These are phyloP conservation scores for Ruditapes philippinarum DNA, from an alignment of 1,140 invertebrate genomes.

Conservation along the genomic window DNA sequence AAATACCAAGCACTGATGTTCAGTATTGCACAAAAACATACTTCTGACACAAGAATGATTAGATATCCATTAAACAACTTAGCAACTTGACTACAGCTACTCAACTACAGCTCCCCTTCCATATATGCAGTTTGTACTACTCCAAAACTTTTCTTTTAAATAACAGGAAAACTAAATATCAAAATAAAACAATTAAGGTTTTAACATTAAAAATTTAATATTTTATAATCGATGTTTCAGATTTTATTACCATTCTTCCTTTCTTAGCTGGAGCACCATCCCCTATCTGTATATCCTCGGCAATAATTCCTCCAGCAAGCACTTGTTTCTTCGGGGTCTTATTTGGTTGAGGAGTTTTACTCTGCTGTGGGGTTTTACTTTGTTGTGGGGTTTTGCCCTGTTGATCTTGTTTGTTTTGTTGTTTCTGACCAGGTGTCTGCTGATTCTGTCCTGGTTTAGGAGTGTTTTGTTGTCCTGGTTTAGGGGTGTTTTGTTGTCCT, in stretches of 20 bases:
- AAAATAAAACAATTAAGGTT: too few relatives aligned
- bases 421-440: constrained; percentile 20
- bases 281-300: constrained; percentile 93
- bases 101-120: too few relatives aligned
- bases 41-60: too few relatives aligned
- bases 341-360: constrained; percentile 45
- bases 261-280: constrained; percentile 91
- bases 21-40: too few relatives aligned
- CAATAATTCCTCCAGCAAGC: constrained; percentile 91
- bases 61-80: too few relatives aligned
- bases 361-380: constrained; percentile 33
- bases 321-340: constrained; percentile 88
- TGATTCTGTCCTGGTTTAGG: constrained; percentile 7
- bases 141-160: too few relatives aligned
- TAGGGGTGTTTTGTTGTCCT: background rate
- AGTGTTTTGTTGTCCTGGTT: background rate
- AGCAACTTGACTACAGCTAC: too few relatives aligned
- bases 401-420: constrained; percentile 52
- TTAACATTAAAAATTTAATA: too few relatives aligned
- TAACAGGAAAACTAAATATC: too few relatives aligned
- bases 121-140: too few relatives aligned
- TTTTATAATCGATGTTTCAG: too few relatives aligned
- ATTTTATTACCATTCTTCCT: constrained; percentile 91
- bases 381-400: constrained; percentile 74
- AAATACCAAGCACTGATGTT: too few relatives aligned